phyloP scores from a whole-genome alignment of 2,888 invertebrate genomes.

The Andrena bicolor region DNA sequence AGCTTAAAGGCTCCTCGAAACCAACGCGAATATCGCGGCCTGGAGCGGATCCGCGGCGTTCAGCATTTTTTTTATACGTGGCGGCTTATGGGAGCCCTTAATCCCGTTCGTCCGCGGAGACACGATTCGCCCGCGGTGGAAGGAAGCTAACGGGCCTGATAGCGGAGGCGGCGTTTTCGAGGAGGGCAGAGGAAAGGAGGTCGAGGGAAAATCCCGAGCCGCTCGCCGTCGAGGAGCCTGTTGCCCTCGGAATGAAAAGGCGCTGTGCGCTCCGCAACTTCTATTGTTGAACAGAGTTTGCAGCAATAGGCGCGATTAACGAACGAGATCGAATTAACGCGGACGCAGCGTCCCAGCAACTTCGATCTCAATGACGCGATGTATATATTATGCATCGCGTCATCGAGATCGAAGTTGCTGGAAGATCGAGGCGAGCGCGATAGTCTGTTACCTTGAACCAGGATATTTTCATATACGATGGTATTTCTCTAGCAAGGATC shows the following conservation, averaged over 20 bases:
- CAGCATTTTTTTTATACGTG: no score
- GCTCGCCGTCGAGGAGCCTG: conserved; percentile 3
- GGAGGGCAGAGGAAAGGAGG: conserved; percentile 48
- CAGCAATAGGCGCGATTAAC: conserved; percentile 32
- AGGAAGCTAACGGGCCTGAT: conserved; percentile 50
- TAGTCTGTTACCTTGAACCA: no score
- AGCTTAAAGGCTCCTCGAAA: no score
- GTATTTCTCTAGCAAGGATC: no score
- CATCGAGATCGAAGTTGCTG: background rate
- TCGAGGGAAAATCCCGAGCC: conserved; percentile 50
- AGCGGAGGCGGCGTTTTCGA: conserved; percentile 29
- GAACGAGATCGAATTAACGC: conserved; percentile 8
- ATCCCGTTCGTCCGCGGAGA: background rate
- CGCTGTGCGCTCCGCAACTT: conserved; percentile 30
- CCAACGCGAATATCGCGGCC: no score
- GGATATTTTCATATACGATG: no score
- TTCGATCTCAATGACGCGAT: no score
- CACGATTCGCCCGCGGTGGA: conserved; percentile 8
- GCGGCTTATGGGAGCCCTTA: no score
- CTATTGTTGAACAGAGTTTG: background rate
- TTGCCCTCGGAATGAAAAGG: conserved; percentile 1
- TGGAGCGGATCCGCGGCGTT: no score
- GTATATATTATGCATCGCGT: conserved; percentile 13
- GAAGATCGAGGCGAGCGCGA: background rate
- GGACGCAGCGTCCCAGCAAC: no score